Base-by-base conservation (phyloP, 2,797 vertebrate genomes). In the Oceanodroma leucorhoa region DNA sequence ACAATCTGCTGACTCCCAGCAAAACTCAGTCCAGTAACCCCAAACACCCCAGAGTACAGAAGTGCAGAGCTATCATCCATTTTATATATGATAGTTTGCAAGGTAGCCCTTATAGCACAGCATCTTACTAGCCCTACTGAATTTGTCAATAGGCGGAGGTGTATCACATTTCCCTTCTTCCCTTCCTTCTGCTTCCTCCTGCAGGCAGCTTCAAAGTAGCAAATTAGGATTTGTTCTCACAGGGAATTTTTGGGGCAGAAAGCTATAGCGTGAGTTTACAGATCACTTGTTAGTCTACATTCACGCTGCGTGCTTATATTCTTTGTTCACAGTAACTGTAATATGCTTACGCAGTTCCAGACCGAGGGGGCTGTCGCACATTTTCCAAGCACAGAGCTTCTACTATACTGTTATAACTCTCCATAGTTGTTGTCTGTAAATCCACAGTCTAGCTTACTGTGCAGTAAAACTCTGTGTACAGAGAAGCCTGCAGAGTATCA, bases 341-440 rank as follows among this genome's bases (percentile, higher is more conserved):
- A 54, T 2, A 8, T 10, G 38, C 61, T 90, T 67, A 29, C 0
- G 2, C 27, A 8, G 17, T 48, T 51, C 40, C 61, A 90, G 53
- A 26, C 53, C 0, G 0, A 57, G 51, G 55, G 36, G 10, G 14
- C 30, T 54, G 61, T 10, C 1, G 0, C 0, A 0, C 2, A 15
- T 61, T 83, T 81, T 43, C 50, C 6, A 8, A 13, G 62, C 27
- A 72, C 34, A 64, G 30, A 83, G 30, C 8, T 62, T 40, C 66
- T 36, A 14, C 29, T 23, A 5, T 1, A 20, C 26, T 53, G 36
- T 23, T 5, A 0, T 30, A 81, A 58, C 32, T 54, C 54, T 40
- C 69, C 57, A 38, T 48, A 71, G 72, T 8, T 75, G 20, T 51
- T 2, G 0, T 14, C 32, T 43, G 43, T 32, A 81, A 58, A 87